Conservation (phyloP, 2,113 vertebrate genomes). For the Vicugna pacos region DNA sequence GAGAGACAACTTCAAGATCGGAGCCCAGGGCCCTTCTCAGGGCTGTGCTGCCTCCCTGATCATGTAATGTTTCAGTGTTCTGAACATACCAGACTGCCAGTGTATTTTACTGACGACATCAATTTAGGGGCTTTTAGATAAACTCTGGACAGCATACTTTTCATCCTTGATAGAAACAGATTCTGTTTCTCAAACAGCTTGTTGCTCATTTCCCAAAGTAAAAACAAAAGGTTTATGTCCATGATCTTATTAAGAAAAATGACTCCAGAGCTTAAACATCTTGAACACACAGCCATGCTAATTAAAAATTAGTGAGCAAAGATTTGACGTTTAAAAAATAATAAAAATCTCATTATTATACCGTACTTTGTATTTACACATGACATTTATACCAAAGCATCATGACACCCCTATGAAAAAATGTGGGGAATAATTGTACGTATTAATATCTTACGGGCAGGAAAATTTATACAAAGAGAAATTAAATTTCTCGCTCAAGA, state of each 20-base stretch:
- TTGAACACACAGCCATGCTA: neutral
- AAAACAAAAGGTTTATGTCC: neutral
- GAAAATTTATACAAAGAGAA: slow-evolving; percentile 14
- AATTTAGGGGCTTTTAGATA: neutral
- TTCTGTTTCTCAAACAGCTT: neutral
- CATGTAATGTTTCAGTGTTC: no score
- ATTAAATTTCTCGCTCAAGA: neutral
- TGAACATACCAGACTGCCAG: neutral
- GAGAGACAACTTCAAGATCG: neutral
- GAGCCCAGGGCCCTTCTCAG: neutral
- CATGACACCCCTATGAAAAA: neutral
- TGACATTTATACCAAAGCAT: neutral
- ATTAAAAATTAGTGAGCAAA: slow-evolving; percentile 6
- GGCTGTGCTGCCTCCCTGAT: neutral
- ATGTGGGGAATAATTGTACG: neutral
- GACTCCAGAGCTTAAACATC: neutral
- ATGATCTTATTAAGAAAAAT: neutral
- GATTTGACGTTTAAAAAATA: neutral
- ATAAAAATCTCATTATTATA: neutral
- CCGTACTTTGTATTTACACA: neutral
- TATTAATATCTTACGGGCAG: neutral
- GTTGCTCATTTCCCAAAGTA: neutral
- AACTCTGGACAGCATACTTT: neutral
- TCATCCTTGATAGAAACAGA: neutral
- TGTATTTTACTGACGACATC: neutral